phyloP scores from a whole-genome alignment of 2,113 vertebrate species.

The Alethe castanea region DNA sequence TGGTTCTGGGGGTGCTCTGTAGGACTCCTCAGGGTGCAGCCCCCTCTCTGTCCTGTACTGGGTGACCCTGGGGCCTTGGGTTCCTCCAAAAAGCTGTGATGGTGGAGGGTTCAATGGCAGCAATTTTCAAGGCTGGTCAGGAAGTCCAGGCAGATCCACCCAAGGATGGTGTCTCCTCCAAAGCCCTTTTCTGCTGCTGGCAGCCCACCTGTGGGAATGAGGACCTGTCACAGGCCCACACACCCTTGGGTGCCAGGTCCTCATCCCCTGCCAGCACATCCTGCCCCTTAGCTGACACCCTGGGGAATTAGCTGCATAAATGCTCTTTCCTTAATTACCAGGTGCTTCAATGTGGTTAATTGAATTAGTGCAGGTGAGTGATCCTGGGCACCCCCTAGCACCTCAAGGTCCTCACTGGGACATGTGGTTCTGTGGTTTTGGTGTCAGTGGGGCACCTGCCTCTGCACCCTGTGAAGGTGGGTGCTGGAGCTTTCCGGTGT shows the following conservation, averaged over 20 bases:
- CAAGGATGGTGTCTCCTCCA: background rate
- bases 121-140: background rate
- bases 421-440: background rate
- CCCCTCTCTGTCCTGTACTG: background rate
- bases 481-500: background rate
- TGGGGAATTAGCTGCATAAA: background rate
- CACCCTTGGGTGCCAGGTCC: background rate
- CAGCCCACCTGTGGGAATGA: fast-evolving
- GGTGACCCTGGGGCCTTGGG: background rate
- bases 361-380: background rate
- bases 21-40: background rate
- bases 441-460: background rate
- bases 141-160: background rate
- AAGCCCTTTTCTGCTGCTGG: background rate
- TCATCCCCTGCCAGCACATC: background rate
- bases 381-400: background rate
- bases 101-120: background rate
- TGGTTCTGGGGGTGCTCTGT: background rate
- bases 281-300: background rate
- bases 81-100: background rate
- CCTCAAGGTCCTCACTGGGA: fast-evolving
- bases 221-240: background rate
- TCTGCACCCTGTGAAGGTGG: background rate
- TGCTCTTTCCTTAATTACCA: background rate
- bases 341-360: background rate